Evolutionary conservation across 2,888 invertebrate species (phyloP), one percentile per base, ranked within the genome.

Genomic region (Poecilus cupreus): DNA sequence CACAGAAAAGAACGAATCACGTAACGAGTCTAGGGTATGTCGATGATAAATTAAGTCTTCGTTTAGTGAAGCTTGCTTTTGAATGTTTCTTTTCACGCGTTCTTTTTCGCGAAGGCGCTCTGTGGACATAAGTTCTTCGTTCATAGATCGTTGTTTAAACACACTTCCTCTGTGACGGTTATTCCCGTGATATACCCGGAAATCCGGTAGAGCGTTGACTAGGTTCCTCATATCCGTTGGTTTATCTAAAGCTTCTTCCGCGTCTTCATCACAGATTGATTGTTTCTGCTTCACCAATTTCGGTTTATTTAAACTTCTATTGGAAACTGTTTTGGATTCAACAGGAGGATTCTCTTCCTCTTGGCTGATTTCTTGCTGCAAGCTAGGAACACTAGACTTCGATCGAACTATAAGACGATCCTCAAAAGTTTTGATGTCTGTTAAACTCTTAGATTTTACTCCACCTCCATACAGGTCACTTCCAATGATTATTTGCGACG

Each of bases 71-170:
- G 96, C 95, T 89, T 97, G 97, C 87, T 97, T 97, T 87, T 95
- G 96, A 84, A 96, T 96, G 86, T 96, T 95, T 86, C 94, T 94
- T 81, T 95, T 91, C 18, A 97, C 92, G 68, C 92, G 91, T 87
- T 96, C 96, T 86, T 96, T 96, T 87, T 97, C 97, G 82, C 94
- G 90, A 85, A 96, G 89, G 79, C 97, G 90, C 85, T 96, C 96
- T n/a, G 94, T 94, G 1, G 96, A 96, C 94, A 97, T 96, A 11
- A 96, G 90, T 87, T 97, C 97, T 87, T 97, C 97, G 86, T 97
- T 97, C 82, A 97, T 91, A 0, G 97, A 97, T 83, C 95, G 94
- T 88, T 97, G 97, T 87, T 97, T 96, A 83, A 93, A 91, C 5
- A 94, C 93, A 26, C 92, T 93, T 43, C 92, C 92, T 84, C 92